These are phyloP conservation scores for Strigamia maritima DNA, from an alignment of 2,888 invertebrate species.

Conservation along the genomic window DNA sequence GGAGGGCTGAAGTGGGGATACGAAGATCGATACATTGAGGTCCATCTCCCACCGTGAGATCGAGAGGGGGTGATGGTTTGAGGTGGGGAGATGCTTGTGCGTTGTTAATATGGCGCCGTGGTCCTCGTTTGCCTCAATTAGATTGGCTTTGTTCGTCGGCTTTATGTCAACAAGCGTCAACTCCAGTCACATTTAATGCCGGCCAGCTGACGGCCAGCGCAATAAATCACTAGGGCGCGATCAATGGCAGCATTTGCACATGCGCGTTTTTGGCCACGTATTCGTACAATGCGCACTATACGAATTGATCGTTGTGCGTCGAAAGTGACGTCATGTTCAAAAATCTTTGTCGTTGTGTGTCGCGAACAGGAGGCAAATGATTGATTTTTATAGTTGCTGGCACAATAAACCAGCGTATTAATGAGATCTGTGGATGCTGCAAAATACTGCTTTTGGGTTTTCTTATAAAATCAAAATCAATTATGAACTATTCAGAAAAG, in stretches of 20 bases:
- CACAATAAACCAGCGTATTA: slow-evolving; percentile 4
- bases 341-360: slow-evolving; percentile 29
- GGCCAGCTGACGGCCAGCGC: slow-evolving; percentile 34
- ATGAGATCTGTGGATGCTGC: background rate
- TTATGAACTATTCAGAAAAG: background rate
- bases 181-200: slow-evolving; percentile 37
- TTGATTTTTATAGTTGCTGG: slow-evolving; percentile 21
- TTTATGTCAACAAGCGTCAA: slow-evolving; percentile 39
- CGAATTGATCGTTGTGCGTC: slow-evolving; percentile 29
- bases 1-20: background rate
- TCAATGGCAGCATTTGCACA: slow-evolving; percentile 13
- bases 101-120: slow-evolving; percentile 36
- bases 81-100: slow-evolving; percentile 12
- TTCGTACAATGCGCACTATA: slow-evolving; percentile 25
- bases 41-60: slow-evolving; percentile 12
- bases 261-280: background rate
- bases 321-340: slow-evolving; percentile 10
- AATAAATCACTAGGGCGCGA: slow-evolving; percentile 34
- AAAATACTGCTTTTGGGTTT: background rate
- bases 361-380: slow-evolving; percentile 21
- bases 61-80: background rate
- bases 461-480: background rate
- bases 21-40: background rate
- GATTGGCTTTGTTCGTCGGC: slow-evolving; percentile 39
- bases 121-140: slow-evolving; percentile 38